Evolutionary conservation across 2,888 invertebrate genomes (phyloP), one percentile per base, ranked within the genome.

Genomic region (Sminthurinus aureus): DNA sequence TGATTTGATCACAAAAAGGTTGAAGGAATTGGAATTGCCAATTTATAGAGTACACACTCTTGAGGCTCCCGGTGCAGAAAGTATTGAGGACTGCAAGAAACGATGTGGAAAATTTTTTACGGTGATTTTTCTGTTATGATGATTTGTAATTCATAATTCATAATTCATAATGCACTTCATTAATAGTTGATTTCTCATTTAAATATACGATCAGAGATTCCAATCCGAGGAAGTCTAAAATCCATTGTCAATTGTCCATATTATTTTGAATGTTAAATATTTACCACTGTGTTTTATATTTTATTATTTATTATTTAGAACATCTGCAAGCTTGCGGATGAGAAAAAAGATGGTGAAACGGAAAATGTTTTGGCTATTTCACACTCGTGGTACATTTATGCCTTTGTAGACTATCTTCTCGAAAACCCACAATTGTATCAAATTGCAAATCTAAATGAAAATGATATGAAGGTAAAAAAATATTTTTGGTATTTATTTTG

Each of bases 341-440:
- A 79, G 9, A n/a, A 22, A n/a, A 67, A 69, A 6, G 78, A 64
- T 0, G 71, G 67, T 20, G 79, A 79, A n/a, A 38, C 38, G 6
- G 38, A 38, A 38, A 79, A 79, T 24, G 64, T 79, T 26, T n/a
- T 79, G 15, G 69, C 24, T 6, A 67, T 79, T 4, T 66, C 79
- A 12, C 79, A 79, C 20, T 67, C 67, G 13, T 64, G 22, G 13
- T 69, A 22, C 15, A 18, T 79, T 66, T 15, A 22, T 2, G 67
- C 67, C 18, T 20, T 79, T 8, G 12, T 79, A 13, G 79, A 79
- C 8, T 26, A 15, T 69, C n/a, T 50, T 66, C 15, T 66, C 0
- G 38, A 64, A 26, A 69, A 67, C 67, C 67, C 69, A 0, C 50
- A 67, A 4, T 24, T 69, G 1, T 79, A 26, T 38, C 50, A 79